Percentiles rank a stretch among this genome's conserved stretches.
Evolutionary conservation across 2,888 invertebrate species (phyloP).

Genomic region (Philereme vetulata): DNA sequence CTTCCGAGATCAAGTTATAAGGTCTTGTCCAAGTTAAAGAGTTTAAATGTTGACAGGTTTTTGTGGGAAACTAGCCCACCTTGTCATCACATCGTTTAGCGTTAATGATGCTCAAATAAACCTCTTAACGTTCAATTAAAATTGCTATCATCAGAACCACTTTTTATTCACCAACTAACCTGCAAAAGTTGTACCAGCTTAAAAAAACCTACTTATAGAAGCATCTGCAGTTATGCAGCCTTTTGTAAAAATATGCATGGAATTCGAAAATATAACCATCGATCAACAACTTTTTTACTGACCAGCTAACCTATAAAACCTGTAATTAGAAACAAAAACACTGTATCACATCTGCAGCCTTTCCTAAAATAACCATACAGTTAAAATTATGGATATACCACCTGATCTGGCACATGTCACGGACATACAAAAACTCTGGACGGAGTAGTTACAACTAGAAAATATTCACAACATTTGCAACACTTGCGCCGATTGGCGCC

Average conservation of each 20-base stretch:
- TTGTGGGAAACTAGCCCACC: slow-evolving; percentile 7
- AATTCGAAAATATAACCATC: neutral
- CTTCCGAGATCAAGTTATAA: neutral
- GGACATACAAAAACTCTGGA: too few species aligned
- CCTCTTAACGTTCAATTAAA: slow-evolving; percentile 1
- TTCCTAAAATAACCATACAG: slow-evolving; percentile 5
- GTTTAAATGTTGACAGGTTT: slow-evolving; percentile 2
- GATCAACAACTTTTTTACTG: slow-evolving; percentile 2
- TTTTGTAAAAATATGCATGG: neutral
- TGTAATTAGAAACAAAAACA: neutral
- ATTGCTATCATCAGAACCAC: slow-evolving; percentile 7
- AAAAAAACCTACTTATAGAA: too few species aligned
- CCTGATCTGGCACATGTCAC: slow-evolving; percentile 23
- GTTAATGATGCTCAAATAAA: neutral
- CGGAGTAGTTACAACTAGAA: too few species aligned
- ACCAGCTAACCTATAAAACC: slow-evolving; percentile 14
- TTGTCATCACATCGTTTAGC: slow-evolving; percentile 3
- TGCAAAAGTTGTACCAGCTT: slow-evolving; percentile 1
- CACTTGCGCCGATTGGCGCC: too few species aligned
- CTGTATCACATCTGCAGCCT: slow-evolving; percentile 5
- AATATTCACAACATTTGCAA: too few species aligned
- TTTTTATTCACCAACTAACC: slow-evolving; percentile 19
- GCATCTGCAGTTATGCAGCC: too few species aligned
- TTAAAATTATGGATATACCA: slow-evolving; percentile 13
- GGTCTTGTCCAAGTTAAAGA: too few species aligned